These are phyloP conservation scores for Brachionus koreanus DNA, from an alignment of 1,140 invertebrate genomes.

Conservation along the genomic window DNA sequence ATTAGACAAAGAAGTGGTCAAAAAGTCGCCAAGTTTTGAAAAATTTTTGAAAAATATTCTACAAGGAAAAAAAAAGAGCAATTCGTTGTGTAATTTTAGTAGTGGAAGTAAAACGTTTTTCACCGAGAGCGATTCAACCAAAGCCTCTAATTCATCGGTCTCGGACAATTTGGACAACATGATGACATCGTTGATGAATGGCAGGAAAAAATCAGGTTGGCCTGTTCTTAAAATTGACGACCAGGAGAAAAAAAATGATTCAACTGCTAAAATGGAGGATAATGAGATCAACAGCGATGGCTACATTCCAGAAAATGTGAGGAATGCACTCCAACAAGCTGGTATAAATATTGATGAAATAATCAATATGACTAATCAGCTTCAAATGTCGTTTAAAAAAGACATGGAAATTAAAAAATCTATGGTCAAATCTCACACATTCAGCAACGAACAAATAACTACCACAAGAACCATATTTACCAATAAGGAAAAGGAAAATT, in stretches of 20 bases:
- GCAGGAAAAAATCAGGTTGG: not conserved
- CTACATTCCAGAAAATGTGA: slow-evolving; percentile 37
- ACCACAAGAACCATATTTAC: slow-evolving; percentile 21
- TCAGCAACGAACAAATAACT: not conserved
- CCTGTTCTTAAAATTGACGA: slow-evolving; percentile 33
- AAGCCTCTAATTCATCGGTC: not conserved
- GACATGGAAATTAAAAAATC: not conserved
- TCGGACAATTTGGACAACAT: slow-evolving; percentile 25
- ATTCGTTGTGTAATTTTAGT: slow-evolving; percentile 28
- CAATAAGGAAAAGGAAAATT: not conserved
- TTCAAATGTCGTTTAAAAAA: slow-evolving; percentile 13
- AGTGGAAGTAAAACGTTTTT: not conserved
- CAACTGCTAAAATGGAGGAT: not conserved
- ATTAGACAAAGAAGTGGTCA: slow-evolving; percentile 10
- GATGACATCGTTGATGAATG: slow-evolving; percentile 6
- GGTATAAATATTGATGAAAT: slow-evolving; percentile 34
- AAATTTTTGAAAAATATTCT: slow-evolving; percentile 39
- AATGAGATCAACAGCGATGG: not conserved
- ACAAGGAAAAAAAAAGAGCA: slow-evolving; percentile 18
- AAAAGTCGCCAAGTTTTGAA: slow-evolving; percentile 29
- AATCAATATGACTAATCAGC: slow-evolving; percentile 14
- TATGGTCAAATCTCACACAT: not conserved
- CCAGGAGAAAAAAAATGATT: not conserved
- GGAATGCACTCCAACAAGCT: slow-evolving; percentile 35
- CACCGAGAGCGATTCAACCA: not conserved